phyloP scores from a whole-genome alignment of 2,113 vertebrate species.

The Syrrhaptes paradoxus region DNA sequence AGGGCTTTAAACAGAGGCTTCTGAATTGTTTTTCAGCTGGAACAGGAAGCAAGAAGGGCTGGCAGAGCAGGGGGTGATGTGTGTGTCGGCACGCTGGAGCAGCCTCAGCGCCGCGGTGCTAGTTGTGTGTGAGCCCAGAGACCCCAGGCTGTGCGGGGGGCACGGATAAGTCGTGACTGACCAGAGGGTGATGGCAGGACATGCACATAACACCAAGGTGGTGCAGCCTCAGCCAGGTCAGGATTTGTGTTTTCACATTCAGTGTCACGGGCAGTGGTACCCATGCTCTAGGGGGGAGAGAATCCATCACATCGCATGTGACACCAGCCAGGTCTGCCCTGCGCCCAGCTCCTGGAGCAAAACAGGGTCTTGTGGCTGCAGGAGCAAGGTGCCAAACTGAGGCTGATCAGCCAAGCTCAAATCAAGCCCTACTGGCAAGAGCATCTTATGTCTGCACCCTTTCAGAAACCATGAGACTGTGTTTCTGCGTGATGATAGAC shows the following conservation, averaged over 20 bases:
- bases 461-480: accelerated
- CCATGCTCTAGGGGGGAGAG: background rate
- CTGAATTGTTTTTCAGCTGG: background rate
- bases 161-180: background rate
- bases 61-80: background rate
- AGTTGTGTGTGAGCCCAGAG: background rate
- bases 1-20: background rate
- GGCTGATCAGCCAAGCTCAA: background rate
- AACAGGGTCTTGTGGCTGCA: background rate
- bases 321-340: background rate
- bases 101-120: background rate
- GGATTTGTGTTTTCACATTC: background rate
- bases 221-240: background rate
- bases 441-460: background rate
- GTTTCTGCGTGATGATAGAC: background rate
- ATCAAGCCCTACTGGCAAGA: background rate
- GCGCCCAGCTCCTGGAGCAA: background rate
- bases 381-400: background rate
- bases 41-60: background rate
- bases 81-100: background rate
- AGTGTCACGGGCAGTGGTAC: accelerated
- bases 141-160: background rate
- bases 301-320: background rate
- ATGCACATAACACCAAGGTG: background rate
- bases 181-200: background rate